A percentile compares a stretch with the other conserved stretches of the same genome.
Evolutionary conservation across 2,888 invertebrate species (phyloP).

Genomic region (Stenodera caucasica): DNA sequence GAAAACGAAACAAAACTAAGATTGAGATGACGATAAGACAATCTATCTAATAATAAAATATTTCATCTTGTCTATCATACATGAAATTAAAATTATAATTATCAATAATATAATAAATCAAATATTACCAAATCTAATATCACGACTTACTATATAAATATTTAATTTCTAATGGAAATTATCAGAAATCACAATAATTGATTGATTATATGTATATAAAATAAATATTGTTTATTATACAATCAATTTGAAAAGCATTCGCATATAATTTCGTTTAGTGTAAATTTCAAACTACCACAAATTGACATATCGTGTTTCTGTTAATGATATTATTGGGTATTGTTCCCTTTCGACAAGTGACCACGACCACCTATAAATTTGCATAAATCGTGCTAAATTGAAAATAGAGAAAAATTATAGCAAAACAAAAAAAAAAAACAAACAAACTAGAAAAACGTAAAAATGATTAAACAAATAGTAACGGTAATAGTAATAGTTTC

Average conservation of each 20-base stretch:
- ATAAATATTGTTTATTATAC: no score
- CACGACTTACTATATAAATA: no score
- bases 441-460: not conserved
- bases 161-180: no score
- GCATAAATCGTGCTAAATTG: slow-evolving; percentile 44
- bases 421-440: not conserved
- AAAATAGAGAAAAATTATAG: no score
- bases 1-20: slow-evolving; percentile 2
- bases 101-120: slow-evolving; percentile 20
- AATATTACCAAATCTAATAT: slow-evolving; percentile 2
- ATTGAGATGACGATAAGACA: slow-evolving; percentile 23
- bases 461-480: slow-evolving; percentile 28
- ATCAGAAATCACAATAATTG: no score
- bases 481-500: slow-evolving; percentile 43
- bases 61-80: not conserved
- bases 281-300: slow-evolving; percentile 25
- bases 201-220: no score
- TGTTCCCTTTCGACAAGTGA: slow-evolving; percentile 40
- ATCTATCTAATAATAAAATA: slow-evolving; percentile 15
- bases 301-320: slow-evolving; percentile 38
- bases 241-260: no score
- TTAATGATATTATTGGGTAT: slow-evolving; percentile 36
- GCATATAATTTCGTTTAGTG: no score
- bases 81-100: not conserved
- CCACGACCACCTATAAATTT: slow-evolving; percentile 39